phyloP scores from a whole-genome alignment of 2,888 invertebrate genomes.

The Melikaiella ostensackeni region DNA sequence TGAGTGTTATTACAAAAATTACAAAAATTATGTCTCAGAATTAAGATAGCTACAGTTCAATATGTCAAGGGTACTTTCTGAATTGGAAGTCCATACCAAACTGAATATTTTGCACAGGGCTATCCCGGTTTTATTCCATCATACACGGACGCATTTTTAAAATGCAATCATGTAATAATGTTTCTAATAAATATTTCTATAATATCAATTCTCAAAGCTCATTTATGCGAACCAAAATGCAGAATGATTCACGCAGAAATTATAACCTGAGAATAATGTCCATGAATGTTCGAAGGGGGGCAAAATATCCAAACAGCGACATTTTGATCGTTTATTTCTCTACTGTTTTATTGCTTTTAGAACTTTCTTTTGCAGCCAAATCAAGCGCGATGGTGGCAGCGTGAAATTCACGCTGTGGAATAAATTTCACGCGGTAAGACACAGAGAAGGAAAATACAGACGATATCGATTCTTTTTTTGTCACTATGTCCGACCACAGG shows the following conservation, averaged over 20 bases:
- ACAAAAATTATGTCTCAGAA: no score
- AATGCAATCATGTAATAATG: no score
- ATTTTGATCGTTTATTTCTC: not conserved
- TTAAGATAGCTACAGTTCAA: no score
- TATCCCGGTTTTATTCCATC: no score
- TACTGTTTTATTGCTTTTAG: not conserved
- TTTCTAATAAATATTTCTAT: no score
- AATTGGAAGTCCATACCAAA: no score
- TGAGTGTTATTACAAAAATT: no score
- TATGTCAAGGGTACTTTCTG: no score
- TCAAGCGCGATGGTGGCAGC: not conserved
- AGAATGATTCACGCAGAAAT: not conserved
- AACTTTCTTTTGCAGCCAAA: conserved; percentile 9
- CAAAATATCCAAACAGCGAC: not conserved
- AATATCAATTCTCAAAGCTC: no score
- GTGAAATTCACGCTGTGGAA: not conserved
- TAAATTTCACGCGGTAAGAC: conserved; percentile 3
- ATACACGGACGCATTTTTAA: no score
- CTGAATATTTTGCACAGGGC: no score
- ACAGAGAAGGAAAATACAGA: not conserved
- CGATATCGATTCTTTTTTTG: conserved; percentile 17
- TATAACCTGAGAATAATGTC: not conserved
- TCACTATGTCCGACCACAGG: conserved; percentile 3
- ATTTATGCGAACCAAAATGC: no score
- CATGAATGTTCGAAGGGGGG: not conserved